Evolutionary conservation across 2,113 vertebrate species (phyloP).

Genomic region (Cacatua alba): DNA sequence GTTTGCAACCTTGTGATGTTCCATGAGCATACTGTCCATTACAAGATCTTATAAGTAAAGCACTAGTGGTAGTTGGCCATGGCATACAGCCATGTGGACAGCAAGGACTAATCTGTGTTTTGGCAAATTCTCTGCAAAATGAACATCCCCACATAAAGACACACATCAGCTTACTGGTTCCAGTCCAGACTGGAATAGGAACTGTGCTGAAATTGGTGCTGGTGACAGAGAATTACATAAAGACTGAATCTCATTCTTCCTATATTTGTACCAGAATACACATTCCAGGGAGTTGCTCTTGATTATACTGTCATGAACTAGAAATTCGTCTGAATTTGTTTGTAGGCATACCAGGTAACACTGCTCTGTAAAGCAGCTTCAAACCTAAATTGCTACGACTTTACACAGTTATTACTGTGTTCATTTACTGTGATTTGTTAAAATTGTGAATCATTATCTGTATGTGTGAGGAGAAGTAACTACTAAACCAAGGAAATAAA

Average conservation of each 20-base stretch:
- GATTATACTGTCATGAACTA: background rate
- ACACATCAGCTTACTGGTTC: background rate
- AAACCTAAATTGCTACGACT: background rate
- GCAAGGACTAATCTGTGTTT: background rate
- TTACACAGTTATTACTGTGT: background rate
- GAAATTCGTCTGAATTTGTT: background rate
- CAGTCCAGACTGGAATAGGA: background rate
- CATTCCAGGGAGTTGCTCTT: background rate
- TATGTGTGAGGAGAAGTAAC: background rate
- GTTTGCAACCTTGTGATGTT: background rate
- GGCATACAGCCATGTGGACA: background rate
- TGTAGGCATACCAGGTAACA: background rate
- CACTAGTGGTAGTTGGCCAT: background rate
- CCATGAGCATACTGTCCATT: background rate
- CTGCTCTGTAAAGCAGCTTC: background rate
- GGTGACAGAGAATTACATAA: background rate
- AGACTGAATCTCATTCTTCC: background rate
- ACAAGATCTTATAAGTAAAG: background rate
- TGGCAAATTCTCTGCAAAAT: background rate
- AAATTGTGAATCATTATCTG: background rate
- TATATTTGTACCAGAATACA: background rate
- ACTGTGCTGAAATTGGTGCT: background rate
- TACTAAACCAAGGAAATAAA: background rate
- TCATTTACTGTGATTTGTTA: background rate
- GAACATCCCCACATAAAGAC: background rate